Conservation (phyloP, 2,888 invertebrate species). For the Dasypogon diadema region DNA sequence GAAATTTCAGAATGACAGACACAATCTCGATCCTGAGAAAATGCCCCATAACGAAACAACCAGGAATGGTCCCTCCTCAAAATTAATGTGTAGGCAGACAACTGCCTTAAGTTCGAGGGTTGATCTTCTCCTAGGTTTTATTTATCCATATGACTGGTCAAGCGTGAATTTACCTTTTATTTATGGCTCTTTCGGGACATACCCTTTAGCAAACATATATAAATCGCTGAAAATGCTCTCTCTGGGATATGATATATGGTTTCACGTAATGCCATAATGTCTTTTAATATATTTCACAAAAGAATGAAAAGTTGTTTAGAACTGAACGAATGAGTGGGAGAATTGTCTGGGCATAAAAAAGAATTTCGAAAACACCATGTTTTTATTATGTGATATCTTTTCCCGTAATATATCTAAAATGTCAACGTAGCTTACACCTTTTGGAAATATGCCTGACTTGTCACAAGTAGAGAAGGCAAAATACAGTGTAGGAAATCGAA, state of each 20-base stretch:
- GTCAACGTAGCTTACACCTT: no score
- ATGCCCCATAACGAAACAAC: constrained; percentile 10
- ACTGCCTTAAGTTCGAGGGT: constrained; percentile 5
- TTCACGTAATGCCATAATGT: constrained; percentile 12
- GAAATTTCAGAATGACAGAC: constrained; percentile 17
- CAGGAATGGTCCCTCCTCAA: constrained; percentile 25
- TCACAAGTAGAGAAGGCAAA: no score
- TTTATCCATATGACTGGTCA: constrained; percentile 32
- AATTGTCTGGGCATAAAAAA: no score
- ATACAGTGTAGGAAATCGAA: no score
- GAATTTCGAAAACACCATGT: no score
- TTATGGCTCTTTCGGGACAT: constrained; percentile 33
- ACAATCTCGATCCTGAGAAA: constrained; percentile 15
- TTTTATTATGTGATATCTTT: no score
- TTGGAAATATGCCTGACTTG: no score
- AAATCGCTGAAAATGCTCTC: constrained; percentile 7
- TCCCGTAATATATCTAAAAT: no score
- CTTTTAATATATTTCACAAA: background rate
- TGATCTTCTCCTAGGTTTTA: constrained; percentile 8
- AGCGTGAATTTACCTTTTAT: constrained; percentile 34
- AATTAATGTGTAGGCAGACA: constrained; percentile 30
- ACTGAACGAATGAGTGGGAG: no score
- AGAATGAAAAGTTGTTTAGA: constrained; percentile 2
- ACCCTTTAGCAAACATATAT: constrained; percentile 16
- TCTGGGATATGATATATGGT: constrained; percentile 22